These are phyloP conservation scores for Volucella inflata DNA, from an alignment of 2,888 invertebrate genomes.

Conservation along the genomic window DNA sequence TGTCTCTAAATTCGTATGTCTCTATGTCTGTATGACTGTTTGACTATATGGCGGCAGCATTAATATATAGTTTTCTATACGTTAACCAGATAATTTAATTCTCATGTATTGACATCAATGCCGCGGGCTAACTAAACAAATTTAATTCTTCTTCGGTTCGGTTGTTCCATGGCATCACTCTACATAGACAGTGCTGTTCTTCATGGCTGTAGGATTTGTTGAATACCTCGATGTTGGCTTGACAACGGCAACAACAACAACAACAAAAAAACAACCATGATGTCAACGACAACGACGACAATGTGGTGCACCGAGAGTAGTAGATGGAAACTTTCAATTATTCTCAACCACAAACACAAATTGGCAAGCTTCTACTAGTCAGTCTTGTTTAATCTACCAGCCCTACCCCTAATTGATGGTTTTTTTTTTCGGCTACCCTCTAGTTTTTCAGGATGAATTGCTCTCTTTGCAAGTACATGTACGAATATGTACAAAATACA, in stretches of 20 bases:
- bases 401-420: too few species aligned
- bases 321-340: constrained; percentile 70
- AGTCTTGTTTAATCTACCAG: constrained; percentile 29
- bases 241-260: neutral
- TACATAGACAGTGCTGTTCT: neutral
- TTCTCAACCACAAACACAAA: constrained; percentile 53
- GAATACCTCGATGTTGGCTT: neutral
- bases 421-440: too few species aligned
- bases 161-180: constrained; percentile 39
- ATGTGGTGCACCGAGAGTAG: constrained; percentile 19
- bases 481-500: too few species aligned
- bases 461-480: too few species aligned
- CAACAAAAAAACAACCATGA: neutral
- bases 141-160: constrained; percentile 74
- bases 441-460: too few species aligned
- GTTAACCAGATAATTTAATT: constrained; percentile 80
- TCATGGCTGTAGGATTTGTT: constrained; percentile 18
- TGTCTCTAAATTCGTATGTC: constrained; percentile 14
- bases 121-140: constrained; percentile 74
- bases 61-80: constrained; percentile 69
- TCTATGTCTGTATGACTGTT: neutral
- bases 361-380: constrained; percentile 49
- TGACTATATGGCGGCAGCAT: constrained; percentile 36
- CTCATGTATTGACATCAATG: constrained; percentile 78
- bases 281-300: constrained; percentile 19